Percentiles rank a stretch among this genome's conserved stretches.
These are phyloP conservation scores for Oryzias sinensis DNA, from an alignment of 2,797 vertebrate genomes.

Conservation along the genomic window DNA sequence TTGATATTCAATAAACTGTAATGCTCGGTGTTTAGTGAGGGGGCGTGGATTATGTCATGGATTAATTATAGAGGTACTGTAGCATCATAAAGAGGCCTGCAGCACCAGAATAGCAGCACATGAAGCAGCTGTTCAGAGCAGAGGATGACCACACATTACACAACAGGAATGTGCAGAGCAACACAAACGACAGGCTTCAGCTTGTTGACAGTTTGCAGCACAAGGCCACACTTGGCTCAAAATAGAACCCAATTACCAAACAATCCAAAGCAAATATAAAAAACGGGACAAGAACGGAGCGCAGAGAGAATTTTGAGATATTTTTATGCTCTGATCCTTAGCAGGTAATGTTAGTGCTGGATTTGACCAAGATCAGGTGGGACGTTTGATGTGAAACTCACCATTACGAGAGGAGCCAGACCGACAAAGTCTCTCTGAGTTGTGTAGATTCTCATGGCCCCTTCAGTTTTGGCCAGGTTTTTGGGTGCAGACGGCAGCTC, in stretches of 20 bases:
- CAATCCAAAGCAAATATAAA: constrained; percentile 49
- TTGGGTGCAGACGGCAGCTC: constrained; percentile 79
- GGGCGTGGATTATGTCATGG: constrained; percentile 40
- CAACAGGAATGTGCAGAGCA: constrained; percentile 49
- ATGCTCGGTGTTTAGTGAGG: constrained; percentile 39
- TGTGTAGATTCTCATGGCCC: constrained; percentile 88
- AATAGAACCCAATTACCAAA: constrained; percentile 69
- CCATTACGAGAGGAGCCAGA: constrained; percentile 90
- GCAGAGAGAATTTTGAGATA: constrained; percentile 56
- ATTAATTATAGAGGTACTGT: constrained; percentile 56
- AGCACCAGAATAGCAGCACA: constrained; percentile 54
- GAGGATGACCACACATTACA: constrained; percentile 59
- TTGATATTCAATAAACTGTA: constrained; percentile 35
- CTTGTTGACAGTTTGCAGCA: constrained; percentile 59
- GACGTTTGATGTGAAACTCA: constrained; percentile 71
- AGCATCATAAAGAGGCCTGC: constrained; percentile 44
- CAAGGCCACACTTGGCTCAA: constrained; percentile 64
- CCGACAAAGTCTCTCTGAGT: constrained; percentile 87
- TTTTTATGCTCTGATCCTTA: constrained; percentile 49
- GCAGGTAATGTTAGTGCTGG: constrained; percentile 25
- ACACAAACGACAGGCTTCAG: constrained; percentile 57
- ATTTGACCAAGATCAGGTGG: constrained; percentile 27
- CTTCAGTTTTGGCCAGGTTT: constrained; percentile 75
- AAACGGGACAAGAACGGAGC: constrained; percentile 54
- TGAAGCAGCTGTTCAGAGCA: constrained; percentile 54